phyloP scores from a whole-genome alignment of 2,113 vertebrate genomes.

The Diphyllodes magnificus region DNA sequence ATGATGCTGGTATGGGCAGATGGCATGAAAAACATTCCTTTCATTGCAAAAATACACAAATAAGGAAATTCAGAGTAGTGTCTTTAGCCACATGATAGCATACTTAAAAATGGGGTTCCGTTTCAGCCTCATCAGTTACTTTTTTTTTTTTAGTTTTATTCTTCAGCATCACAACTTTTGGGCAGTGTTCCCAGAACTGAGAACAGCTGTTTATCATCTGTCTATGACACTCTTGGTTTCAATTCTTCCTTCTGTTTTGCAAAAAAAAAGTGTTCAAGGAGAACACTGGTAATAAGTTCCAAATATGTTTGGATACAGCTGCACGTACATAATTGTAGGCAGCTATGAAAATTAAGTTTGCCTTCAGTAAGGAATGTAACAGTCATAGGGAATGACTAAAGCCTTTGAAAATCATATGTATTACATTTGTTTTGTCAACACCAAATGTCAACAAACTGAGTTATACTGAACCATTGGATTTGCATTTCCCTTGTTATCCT shows the following conservation, averaged over 20 bases:
- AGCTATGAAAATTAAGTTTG: neutral
- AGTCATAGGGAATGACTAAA: neutral
- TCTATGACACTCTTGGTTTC: neutral
- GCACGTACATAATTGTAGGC: neutral
- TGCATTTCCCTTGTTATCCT: neutral
- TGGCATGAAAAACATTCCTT: neutral
- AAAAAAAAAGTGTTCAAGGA: neutral
- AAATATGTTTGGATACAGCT: neutral
- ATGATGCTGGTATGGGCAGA: neutral
- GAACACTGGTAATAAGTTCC: neutral
- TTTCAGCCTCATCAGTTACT: neutral
- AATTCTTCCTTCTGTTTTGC: neutral
- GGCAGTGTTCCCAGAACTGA: neutral
- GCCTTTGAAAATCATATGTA: neutral
- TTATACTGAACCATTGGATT: neutral
- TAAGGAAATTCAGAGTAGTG: neutral
- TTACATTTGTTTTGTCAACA: neutral
- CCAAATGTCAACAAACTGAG: neutral
- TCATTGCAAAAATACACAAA: neutral
- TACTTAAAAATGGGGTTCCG: neutral
- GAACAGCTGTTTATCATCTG: neutral
- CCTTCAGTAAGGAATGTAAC: neutral
- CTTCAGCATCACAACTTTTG: neutral
- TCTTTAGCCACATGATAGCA: neutral
- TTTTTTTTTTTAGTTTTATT: neutral